Percentiles rank a stretch among this genome's conserved stretches.
These are phyloP conservation scores for Colistium nudipinnis DNA, from an alignment of 2,113 vertebrate genomes.

Conservation along the genomic window DNA sequence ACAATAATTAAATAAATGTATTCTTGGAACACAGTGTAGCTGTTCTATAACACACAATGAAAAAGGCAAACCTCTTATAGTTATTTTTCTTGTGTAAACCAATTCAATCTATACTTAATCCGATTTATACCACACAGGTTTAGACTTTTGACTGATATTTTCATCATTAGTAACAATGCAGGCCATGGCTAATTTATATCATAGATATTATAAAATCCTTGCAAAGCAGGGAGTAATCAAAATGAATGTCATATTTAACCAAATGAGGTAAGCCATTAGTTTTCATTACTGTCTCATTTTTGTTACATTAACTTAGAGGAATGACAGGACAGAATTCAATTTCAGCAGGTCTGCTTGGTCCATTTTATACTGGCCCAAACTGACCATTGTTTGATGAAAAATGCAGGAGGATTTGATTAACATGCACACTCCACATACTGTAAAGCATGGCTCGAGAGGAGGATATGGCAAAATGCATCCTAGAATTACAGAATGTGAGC, in stretches of 20 bases:
- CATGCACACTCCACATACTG: not conserved
- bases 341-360: conserved; percentile 12
- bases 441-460: conserved; percentile 13
- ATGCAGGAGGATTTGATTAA: not conserved
- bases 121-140: conserved; percentile 43
- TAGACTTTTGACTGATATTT: conserved; percentile 74
- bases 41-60: too few species aligned
- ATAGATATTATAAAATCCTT: conserved; percentile 73
- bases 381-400: not conserved
- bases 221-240: conserved; percentile 73
- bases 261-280: conserved; percentile 76
- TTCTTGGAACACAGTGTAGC: too few species aligned
- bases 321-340: conserved; percentile 60
- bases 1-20: too few species aligned
- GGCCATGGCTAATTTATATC: conserved; percentile 65
- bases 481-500: conserved; percentile 24
- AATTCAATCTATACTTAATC: conserved; percentile 47
- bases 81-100: too few species aligned
- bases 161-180: conserved; percentile 72
- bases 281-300: conserved; percentile 77
- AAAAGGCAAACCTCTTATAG: too few species aligned
- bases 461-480: conserved; percentile 35
- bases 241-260: conserved; percentile 78
- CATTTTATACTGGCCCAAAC: conserved; percentile 2
- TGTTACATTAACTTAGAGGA: conserved; percentile 72